Conservation (phyloP, 1,140 invertebrate genomes). For the Papilio polytes region DNA sequence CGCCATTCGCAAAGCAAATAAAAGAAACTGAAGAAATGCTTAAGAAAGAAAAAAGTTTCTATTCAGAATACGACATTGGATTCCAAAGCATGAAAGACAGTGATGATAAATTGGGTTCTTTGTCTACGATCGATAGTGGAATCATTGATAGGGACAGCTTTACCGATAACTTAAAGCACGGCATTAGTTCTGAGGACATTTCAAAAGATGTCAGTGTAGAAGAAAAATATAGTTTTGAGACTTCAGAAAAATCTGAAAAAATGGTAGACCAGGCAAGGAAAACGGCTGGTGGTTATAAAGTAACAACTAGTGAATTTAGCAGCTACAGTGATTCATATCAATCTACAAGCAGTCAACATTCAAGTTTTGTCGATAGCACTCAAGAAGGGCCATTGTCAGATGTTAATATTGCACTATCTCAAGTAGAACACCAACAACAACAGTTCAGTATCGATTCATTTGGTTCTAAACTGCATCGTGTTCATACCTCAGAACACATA, state of each 20-base stretch:
- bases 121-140: slow-evolving; percentile 54
- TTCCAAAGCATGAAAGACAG: slow-evolving; percentile 40
- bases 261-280: slow-evolving; percentile 35
- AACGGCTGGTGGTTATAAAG: slow-evolving; percentile 6
- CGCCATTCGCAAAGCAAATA: slow-evolving; percentile 26
- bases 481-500: slow-evolving; percentile 14
- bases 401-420: background rate
- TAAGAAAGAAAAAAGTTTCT: slow-evolving; percentile 46
- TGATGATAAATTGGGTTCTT: slow-evolving; percentile 48
- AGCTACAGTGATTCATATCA: slow-evolving; percentile 30
- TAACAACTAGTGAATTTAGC: slow-evolving; percentile 8
- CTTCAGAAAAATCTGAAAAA: slow-evolving; percentile 66
- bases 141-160: slow-evolving; percentile 55
- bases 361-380: background rate
- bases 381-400: slow-evolving; percentile 37
- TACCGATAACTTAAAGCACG: slow-evolving; percentile 50
- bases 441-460: background rate
- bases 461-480: background rate
- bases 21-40: slow-evolving; percentile 52
- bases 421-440: background rate
- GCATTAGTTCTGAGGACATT: slow-evolving; percentile 74
- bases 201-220: slow-evolving; percentile 75
- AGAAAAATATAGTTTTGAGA: slow-evolving; percentile 78
- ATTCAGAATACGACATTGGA: slow-evolving; percentile 16
- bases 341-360: slow-evolving; percentile 1